Evolutionary conservation across 2,797 vertebrate genomes (phyloP).

Genomic region (Semaprochilodus insignis): DNA sequence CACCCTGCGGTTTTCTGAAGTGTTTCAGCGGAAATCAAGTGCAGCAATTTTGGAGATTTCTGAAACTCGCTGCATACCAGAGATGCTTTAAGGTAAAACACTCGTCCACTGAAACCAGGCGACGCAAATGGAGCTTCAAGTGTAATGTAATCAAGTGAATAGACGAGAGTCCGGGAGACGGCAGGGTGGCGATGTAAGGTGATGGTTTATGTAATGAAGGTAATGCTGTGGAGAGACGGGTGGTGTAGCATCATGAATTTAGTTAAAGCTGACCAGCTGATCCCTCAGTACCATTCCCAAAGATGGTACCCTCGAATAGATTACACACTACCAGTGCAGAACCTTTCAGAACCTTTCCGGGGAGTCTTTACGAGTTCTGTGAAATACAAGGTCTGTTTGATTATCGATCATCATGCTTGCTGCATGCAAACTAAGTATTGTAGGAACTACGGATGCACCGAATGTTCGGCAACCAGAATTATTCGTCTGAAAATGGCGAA

Average conservation of each 20-base stretch:
- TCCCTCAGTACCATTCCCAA: not conserved
- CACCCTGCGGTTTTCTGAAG: not conserved
- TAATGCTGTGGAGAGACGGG: not conserved
- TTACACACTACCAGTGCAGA: no score
- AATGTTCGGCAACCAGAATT: no score
- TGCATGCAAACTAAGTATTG: no score
- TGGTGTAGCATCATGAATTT: not conserved
- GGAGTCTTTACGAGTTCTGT: no score
- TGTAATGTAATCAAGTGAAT: conserved; percentile 7
- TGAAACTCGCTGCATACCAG: not conserved
- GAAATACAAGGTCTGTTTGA: no score
- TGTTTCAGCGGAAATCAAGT: conserved; percentile 3
- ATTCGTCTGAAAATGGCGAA: no score
- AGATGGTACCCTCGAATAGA: not conserved
- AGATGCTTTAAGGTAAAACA: conserved; percentile 3
- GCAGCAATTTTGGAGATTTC: conserved; percentile 4
- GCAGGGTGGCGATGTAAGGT: not conserved
- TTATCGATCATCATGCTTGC: no score
- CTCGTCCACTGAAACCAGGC: not conserved
- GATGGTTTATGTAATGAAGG: not conserved
- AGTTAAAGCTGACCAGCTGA: not conserved
- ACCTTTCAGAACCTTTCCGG: no score
- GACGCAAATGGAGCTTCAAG: conserved; percentile 6
- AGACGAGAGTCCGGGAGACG: not conserved
- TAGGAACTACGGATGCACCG: no score